Percentiles rank a stretch among this genome's conserved stretches.
Conservation (phyloP, 2,888 invertebrate genomes). For the Drosophila neonasuta region DNA sequence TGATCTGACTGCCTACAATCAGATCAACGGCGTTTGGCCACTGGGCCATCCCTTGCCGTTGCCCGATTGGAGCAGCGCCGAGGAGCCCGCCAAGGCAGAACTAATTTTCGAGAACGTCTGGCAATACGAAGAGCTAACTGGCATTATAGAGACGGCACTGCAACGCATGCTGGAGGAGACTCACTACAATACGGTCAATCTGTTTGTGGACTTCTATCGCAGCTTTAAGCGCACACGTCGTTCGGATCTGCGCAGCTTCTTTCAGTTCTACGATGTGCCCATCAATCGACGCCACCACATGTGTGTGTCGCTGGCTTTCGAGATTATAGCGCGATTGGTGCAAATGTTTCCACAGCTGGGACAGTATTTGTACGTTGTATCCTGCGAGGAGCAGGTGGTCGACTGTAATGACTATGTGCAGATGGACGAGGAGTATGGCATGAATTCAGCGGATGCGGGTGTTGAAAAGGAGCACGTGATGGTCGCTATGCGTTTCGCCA, state of each 20-base stretch:
- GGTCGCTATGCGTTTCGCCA: constrained; percentile 88
- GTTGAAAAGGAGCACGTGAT: constrained; percentile 94
- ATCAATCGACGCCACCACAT: constrained; percentile 91
- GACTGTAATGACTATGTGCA: constrained; percentile 85
- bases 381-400: constrained; percentile 93
- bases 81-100: constrained; percentile 81
- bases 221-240: constrained; percentile 86
- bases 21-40: constrained; percentile 85
- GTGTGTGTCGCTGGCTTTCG: constrained; percentile 94
- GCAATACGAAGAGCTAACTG: constrained; percentile 91
- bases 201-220: constrained; percentile 88
- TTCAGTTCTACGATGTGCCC: constrained; percentile 89
- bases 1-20: constrained; percentile 82
- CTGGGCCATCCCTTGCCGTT: constrained; percentile 88
- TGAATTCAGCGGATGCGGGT: constrained; percentile 80
- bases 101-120: constrained; percentile 82
- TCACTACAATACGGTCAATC: constrained; percentile 94
- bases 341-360: constrained; percentile 87
- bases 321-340: constrained; percentile 88
- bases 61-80: constrained; percentile 86
- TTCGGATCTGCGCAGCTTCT: constrained; percentile 87
- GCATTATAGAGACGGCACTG: constrained; percentile 90
- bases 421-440: constrained; percentile 83
- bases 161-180: constrained; percentile 91
- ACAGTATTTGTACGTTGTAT: constrained; percentile 88